Evolutionary conservation across 2,888 invertebrate species (phyloP).

Genomic region (Noctuana brunneofusca): DNA sequence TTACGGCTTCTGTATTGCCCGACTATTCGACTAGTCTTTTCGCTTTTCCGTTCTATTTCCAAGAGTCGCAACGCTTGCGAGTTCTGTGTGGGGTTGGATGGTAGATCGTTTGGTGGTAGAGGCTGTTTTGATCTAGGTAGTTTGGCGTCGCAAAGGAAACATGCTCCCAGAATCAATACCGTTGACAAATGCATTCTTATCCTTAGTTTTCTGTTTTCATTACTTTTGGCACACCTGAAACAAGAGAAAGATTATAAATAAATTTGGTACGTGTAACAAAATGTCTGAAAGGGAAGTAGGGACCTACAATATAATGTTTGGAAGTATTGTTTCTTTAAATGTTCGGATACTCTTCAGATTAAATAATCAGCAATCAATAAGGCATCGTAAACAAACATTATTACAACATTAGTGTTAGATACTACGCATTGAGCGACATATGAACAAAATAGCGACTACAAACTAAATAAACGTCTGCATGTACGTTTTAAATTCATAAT

Average conservation of each 20-base stretch:
- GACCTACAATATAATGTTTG: background rate
- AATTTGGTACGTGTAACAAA: background rate
- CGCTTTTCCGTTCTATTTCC: conserved; percentile 64
- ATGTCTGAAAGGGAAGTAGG: background rate
- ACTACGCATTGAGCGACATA: too few species aligned
- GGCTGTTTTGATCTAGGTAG: conserved; percentile 62
- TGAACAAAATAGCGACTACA: too few species aligned
- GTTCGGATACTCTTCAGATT: too few species aligned
- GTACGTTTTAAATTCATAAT: too few species aligned
- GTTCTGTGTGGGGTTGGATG: conserved; percentile 60
- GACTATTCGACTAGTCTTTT: conserved; percentile 68
- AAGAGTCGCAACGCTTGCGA: conserved; percentile 56
- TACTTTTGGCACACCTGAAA: conserved; percentile 67
- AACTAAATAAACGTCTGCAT: too few species aligned
- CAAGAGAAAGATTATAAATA: conserved; percentile 46
- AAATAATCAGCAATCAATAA: too few species aligned
- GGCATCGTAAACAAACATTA: too few species aligned
- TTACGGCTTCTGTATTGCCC: conserved; percentile 66
- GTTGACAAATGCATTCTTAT: conserved; percentile 67
- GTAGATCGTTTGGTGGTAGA: conserved; percentile 61
- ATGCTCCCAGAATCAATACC: conserved; percentile 63
- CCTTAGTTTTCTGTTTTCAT: conserved; percentile 55
- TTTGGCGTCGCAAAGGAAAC: conserved; percentile 73
- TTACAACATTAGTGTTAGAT: too few species aligned
- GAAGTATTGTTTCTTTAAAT: too few species aligned